These are phyloP conservation scores for Drosophila oshimai DNA, from an alignment of 1,140 invertebrate species.

Conservation along the genomic window DNA sequence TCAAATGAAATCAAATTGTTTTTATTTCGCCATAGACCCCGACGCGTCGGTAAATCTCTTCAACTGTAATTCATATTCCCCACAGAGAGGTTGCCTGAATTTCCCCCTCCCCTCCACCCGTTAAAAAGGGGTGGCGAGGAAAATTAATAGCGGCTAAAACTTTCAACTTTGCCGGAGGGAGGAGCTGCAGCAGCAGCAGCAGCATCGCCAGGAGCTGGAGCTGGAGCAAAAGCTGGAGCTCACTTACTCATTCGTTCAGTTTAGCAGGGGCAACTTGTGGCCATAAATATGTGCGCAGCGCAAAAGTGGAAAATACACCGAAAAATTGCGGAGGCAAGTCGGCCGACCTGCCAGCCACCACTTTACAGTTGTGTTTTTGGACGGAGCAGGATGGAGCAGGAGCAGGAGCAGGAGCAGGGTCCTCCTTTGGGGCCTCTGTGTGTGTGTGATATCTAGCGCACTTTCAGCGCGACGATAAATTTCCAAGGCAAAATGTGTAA, in stretches of 20 bases:
- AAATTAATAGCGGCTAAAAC: constrained; percentile 74
- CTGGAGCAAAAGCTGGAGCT: constrained; percentile 1
- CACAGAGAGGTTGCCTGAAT: constrained; percentile 20
- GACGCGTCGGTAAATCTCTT: constrained; percentile 25
- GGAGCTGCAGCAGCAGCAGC: not conserved
- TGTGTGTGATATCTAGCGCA: constrained; percentile 61
- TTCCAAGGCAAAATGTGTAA: constrained; percentile 80
- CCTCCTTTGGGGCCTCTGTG: constrained; percentile 32
- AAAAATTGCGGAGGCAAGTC: constrained; percentile 73
- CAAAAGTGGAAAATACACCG: constrained; percentile 59
- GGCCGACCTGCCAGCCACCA: not conserved
- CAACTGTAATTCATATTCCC: constrained; percentile 51
- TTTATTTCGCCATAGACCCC: not conserved
- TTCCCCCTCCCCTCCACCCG: not conserved
- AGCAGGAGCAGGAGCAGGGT: too few species aligned
- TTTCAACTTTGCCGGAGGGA: constrained; percentile 53
- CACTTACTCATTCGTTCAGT: constrained; percentile 50
- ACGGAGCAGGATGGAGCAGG: too few species aligned
- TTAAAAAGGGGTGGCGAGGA: constrained; percentile 2
- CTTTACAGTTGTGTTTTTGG: not conserved
- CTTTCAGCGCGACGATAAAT: constrained; percentile 81
- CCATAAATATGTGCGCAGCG: constrained; percentile 68
- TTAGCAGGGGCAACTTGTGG: constrained; percentile 57
- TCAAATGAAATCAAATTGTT: constrained; percentile 34
- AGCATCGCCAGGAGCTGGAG: constrained; percentile 4